phyloP scores from a whole-genome alignment of 1,140 invertebrate species.

The Drosophila murphyi region DNA sequence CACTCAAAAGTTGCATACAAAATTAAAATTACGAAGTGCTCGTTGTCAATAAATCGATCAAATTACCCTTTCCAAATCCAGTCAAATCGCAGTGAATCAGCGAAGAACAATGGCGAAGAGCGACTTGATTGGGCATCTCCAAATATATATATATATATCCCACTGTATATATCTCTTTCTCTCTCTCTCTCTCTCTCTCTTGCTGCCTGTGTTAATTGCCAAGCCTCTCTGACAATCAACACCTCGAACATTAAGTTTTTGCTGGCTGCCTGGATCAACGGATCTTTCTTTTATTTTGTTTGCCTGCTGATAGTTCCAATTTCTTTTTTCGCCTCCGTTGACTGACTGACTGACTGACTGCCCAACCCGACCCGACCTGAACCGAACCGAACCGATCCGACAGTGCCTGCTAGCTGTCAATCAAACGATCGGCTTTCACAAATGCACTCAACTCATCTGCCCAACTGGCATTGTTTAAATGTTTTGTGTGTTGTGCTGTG shows the following conservation, averaged over 20 bases:
- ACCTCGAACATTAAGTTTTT: constrained; percentile 42
- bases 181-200: not conserved
- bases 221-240: constrained; percentile 38
- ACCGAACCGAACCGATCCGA: not conserved
- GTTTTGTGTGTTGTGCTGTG: constrained; percentile 23
- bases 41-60: constrained; percentile 18
- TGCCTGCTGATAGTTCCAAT: constrained; percentile 55
- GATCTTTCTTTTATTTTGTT: constrained; percentile 25
- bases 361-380: not conserved
- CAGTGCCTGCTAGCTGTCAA: constrained; percentile 39
- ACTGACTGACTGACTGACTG: constrained; percentile 17
- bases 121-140: constrained; percentile 31
- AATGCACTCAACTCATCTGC: constrained; percentile 55
- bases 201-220: constrained; percentile 5
- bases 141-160: not conserved
- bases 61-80: constrained; percentile 17
- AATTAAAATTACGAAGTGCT: not conserved
- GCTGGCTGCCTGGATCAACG: constrained; percentile 19
- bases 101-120: constrained; percentile 20
- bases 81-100: constrained; percentile 17
- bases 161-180: not conserved
- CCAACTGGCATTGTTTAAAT: constrained; percentile 35
- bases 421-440: constrained; percentile 57
- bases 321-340: constrained; percentile 38
- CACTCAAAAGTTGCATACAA: no score